These are phyloP conservation scores for Malurus alboscapulatus DNA, from an alignment of 2,113 vertebrate genomes.

Conservation along the genomic window DNA sequence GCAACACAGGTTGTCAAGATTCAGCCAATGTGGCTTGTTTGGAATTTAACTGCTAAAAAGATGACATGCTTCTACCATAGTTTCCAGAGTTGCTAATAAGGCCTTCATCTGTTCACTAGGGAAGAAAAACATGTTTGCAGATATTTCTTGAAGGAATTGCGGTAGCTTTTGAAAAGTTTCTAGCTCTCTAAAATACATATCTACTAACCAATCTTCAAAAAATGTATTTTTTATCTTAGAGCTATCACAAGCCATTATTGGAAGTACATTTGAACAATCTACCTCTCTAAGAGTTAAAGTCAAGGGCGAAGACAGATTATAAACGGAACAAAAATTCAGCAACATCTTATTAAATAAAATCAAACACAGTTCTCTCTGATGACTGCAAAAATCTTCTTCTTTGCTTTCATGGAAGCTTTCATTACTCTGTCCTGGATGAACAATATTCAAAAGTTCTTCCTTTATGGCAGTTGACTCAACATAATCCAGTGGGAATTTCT, in stretches of 20 bases:
- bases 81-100: slow-evolving; percentile 80
- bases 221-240: slow-evolving; percentile 50
- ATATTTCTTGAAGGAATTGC: slow-evolving; percentile 71
- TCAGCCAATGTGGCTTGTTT: neutral
- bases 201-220: slow-evolving; percentile 76
- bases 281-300: slow-evolving; percentile 48
- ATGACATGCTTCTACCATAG: slow-evolving; percentile 69
- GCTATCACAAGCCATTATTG: slow-evolving; percentile 18
- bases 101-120: slow-evolving; percentile 75
- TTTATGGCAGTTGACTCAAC: slow-evolving; percentile 67
- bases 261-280: slow-evolving; percentile 3
- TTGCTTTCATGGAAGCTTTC: slow-evolving; percentile 58
- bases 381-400: slow-evolving; percentile 53
- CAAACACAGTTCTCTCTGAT: slow-evolving; percentile 70
- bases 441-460: slow-evolving; percentile 79
- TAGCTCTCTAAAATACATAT: slow-evolving; percentile 77
- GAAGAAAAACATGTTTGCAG: slow-evolving; percentile 62
- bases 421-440: slow-evolving; percentile 63
- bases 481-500: slow-evolving; percentile 80
- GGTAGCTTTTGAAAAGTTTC: slow-evolving; percentile 82
- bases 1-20: neutral
- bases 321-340: slow-evolving; percentile 75
- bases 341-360: slow-evolving; percentile 76
- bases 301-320: slow-evolving; percentile 74
- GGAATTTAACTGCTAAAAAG: neutral